A percentile compares a stretch with the other conserved stretches of the same genome.
Conservation (phyloP, 1,140 invertebrate species). For the Drosophila bifasciata region DNA sequence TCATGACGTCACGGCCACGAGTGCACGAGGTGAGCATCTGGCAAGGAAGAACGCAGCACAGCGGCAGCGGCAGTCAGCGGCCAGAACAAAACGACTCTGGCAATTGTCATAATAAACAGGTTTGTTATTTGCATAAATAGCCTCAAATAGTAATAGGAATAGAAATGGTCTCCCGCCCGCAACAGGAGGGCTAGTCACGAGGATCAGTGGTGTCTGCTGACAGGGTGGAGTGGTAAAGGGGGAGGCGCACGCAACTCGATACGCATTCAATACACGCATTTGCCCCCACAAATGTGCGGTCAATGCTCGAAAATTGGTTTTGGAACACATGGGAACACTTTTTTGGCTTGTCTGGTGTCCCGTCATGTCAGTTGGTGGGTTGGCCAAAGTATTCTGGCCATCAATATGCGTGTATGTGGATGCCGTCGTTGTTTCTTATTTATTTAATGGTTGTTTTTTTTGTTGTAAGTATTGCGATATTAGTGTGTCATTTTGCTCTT, state of each 20-base stretch:
- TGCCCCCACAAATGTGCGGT: slow-evolving; percentile 3
- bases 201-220: too few relatives aligned
- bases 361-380: slow-evolving; percentile 23
- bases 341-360: neutral
- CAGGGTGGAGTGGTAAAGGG: too few relatives aligned
- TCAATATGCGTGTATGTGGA: slow-evolving; percentile 47
- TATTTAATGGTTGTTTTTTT: slow-evolving; percentile 24
- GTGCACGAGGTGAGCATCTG: slow-evolving; percentile 37
- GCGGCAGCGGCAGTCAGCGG: slow-evolving; percentile 12
- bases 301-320: slow-evolving; percentile 54
- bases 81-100: slow-evolving; percentile 3
- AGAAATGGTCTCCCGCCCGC: too few relatives aligned
- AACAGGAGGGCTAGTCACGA: too few relatives aligned
- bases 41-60: slow-evolving; percentile 28
- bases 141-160: neutral
- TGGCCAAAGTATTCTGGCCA: slow-evolving; percentile 31
- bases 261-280: slow-evolving; percentile 38
- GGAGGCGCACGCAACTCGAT: slow-evolving; percentile 18
- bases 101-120: slow-evolving; percentile 33
- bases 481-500: slow-evolving; percentile 9
- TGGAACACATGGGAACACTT: slow-evolving; percentile 13
- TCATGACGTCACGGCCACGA: slow-evolving; percentile 36
- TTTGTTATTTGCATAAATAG: slow-evolving; percentile 5
- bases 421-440: slow-evolving; percentile 68
- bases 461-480: slow-evolving; percentile 34